These are phyloP conservation scores for Pterocles gutturalis DNA, from an alignment of 2,113 vertebrate species.

Conservation along the genomic window DNA sequence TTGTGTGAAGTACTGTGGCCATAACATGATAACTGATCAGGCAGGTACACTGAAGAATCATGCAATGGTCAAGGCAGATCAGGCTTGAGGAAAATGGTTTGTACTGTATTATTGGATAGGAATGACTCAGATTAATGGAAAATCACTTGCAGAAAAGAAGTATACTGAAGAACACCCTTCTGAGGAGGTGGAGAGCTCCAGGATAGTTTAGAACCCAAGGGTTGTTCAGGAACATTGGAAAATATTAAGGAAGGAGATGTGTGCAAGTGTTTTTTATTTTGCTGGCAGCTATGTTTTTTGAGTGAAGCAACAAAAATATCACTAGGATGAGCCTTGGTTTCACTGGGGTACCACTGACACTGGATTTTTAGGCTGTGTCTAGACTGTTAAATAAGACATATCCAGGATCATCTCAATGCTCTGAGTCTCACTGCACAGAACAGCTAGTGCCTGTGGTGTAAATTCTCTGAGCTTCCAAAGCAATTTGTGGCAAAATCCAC, in stretches of 20 bases:
- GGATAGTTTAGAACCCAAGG: not conserved
- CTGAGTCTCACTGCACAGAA: not conserved
- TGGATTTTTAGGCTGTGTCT: not conserved
- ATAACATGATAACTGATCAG: not conserved
- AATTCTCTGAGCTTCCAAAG: slow-evolving; percentile 13
- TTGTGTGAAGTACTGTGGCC: not conserved
- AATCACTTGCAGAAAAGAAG: not conserved
- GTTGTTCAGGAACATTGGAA: not conserved
- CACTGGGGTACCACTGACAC: not conserved
- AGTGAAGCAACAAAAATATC: not conserved
- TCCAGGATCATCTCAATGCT: not conserved
- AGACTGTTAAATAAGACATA: not conserved
- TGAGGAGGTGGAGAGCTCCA: not conserved
- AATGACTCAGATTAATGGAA: not conserved
- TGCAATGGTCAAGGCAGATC: not conserved
- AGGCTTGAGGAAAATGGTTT: not conserved
- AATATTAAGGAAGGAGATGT: not conserved
- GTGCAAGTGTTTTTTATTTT: not conserved
- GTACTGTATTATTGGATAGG: not conserved
- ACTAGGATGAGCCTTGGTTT: not conserved
- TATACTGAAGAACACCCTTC: not conserved
- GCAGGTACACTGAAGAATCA: not conserved
- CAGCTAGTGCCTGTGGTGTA: not conserved
- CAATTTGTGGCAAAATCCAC: not conserved
- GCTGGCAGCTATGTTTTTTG: not conserved